Conservation (phyloP, 2,113 vertebrate species). For the Pedetes capensis region DNA sequence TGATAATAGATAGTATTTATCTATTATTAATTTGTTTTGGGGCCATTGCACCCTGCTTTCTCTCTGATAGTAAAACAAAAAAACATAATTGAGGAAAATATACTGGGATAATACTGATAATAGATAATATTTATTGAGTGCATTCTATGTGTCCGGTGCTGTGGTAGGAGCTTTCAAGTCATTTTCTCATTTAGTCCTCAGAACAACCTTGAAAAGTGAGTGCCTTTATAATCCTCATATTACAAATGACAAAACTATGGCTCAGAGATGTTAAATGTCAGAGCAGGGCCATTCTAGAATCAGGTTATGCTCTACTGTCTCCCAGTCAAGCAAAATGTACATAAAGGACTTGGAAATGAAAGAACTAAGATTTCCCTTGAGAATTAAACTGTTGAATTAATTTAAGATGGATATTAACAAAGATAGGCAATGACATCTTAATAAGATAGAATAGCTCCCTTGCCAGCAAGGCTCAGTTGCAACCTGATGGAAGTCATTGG, state of each 20-base stretch:
- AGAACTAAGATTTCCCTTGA: conserved; percentile 28
- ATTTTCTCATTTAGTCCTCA: conserved; percentile 22
- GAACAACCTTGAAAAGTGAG: conserved; percentile 8
- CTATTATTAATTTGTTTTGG: not conserved
- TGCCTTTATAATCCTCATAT: conserved; percentile 11
- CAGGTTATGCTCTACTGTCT: not conserved
- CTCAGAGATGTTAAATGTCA: not conserved
- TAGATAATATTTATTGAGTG: not conserved
- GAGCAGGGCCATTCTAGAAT: conserved; percentile 14
- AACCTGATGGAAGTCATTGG: conserved; percentile 41
- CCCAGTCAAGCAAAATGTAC: conserved; percentile 22
- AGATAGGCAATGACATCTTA: conserved; percentile 41
- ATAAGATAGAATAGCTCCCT: conserved; percentile 54
- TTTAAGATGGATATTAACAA: conserved; percentile 49
- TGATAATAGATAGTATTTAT: not conserved
- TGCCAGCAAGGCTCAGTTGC: conserved; percentile 7
- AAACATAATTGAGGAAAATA: not conserved
- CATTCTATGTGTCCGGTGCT: not conserved
- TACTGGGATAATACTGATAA: conserved; percentile 1
- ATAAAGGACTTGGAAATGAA: conserved; percentile 18
- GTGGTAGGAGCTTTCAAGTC: not conserved
- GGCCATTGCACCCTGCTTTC: not conserved
- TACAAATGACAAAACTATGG: conserved; percentile 6
- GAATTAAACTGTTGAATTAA: conserved; percentile 47
- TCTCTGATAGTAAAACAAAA: conserved; percentile 24